Conservation (phyloP, 2,113 vertebrate genomes). For the Aptenodytes forsteri region DNA sequence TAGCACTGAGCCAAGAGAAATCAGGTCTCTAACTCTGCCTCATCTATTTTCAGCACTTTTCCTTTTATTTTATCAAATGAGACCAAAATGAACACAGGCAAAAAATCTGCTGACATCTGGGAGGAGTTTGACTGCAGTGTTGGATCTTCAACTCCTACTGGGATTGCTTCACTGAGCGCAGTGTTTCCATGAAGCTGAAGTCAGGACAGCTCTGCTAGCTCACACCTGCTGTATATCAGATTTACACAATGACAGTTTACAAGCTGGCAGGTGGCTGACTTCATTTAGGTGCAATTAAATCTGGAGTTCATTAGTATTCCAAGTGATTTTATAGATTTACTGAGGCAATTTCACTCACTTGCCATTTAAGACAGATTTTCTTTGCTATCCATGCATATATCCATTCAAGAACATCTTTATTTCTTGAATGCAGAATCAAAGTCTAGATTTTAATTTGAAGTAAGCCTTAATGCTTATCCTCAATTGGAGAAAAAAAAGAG, state of each 20-base stretch:
- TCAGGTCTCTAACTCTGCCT: background rate
- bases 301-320: background rate
- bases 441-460: background rate
- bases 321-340: background rate
- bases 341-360: background rate
- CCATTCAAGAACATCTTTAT: background rate
- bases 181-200: background rate
- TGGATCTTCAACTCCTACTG: background rate
- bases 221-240: background rate
- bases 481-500: background rate
- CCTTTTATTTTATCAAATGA: background rate
- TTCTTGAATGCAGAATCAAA: background rate
- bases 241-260: background rate
- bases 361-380: background rate
- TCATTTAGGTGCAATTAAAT: background rate
- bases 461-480: background rate
- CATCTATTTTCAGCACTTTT: background rate
- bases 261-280: background rate
- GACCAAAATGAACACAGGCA: background rate
- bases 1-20: background rate
- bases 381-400: background rate
- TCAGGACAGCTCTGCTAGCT: background rate
- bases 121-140: background rate
- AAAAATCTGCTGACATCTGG: background rate
- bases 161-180: background rate